Evolutionary conservation across 92 coral and sea anemone genomes (phyloP).

Genomic region (Metridium senile): DNA sequence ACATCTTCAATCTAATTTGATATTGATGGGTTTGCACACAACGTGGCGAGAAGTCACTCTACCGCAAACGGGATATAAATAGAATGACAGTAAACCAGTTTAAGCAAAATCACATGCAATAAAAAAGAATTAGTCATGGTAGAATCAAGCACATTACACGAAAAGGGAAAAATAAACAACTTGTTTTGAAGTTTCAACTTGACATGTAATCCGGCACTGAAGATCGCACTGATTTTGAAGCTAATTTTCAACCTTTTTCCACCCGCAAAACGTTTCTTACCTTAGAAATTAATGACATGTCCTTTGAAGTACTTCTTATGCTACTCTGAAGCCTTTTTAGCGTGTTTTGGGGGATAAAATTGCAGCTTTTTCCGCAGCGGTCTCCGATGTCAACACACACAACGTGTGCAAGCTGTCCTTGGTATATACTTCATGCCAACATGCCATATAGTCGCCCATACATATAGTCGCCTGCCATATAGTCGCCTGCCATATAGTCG

Average conservation of each 20-base stretch:
- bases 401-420: too few relatives aligned
- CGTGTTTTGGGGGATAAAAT: neutral
- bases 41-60: too few relatives aligned
- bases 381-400: neutral
- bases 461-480: too few relatives aligned
- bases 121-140: too few relatives aligned
- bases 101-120: too few relatives aligned
- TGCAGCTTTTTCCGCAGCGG: neutral
- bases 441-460: too few relatives aligned
- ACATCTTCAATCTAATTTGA: too few relatives aligned
- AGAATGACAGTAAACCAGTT: too few relatives aligned
- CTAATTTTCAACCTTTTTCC: neutral
- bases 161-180: neutral
- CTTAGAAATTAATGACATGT: conserved; percentile 23
- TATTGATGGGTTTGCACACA: too few relatives aligned
- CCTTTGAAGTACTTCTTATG: neutral
- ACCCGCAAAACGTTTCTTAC: conserved; percentile 4
- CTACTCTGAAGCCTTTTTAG: neutral
- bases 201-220: neutral
- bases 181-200: neutral
- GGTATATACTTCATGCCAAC: too few relatives aligned
- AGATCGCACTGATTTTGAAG: neutral
- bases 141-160: neutral
- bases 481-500: too few relatives aligned
- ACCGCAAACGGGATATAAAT: too few relatives aligned